Conservation (phyloP, 2,888 invertebrate species). For the Cancer borealis region DNA sequence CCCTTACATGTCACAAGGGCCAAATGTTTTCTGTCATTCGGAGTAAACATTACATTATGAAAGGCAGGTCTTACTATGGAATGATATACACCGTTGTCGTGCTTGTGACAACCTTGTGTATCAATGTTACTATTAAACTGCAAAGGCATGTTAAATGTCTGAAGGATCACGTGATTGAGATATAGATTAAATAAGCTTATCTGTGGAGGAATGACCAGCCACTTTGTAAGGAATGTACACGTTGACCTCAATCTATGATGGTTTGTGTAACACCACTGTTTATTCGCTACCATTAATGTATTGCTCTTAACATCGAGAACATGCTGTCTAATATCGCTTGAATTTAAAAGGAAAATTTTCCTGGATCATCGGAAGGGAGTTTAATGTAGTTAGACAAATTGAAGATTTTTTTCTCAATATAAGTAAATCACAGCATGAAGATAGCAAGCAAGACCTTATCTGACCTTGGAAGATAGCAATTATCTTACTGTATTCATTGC, state of each 20-base stretch:
- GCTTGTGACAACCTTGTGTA: too few relatives aligned
- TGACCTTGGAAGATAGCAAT: neutral
- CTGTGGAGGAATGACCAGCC: neutral
- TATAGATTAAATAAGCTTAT: neutral
- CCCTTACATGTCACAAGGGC: too few relatives aligned
- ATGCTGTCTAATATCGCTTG: neutral
- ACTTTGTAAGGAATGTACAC: neutral
- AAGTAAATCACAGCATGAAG: neutral
- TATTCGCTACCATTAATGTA: neutral
- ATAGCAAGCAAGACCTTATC: neutral
- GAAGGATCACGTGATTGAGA: neutral
- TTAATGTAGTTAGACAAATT: neutral
- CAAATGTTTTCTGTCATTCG: too few relatives aligned
- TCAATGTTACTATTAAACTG: too few relatives aligned
- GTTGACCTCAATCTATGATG: neutral
- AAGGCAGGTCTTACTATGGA: too few relatives aligned
- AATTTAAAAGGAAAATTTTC: neutral
- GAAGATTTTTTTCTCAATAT: neutral
- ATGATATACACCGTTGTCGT: too few relatives aligned
- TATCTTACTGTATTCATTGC: neutral
- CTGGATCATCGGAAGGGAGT: neutral
- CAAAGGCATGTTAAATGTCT: neutral
- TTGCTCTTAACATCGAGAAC: neutral
- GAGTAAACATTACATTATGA: too few relatives aligned
- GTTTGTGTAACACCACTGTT: neutral